Evolutionary conservation across 2,113 vertebrate genomes (phyloP).

Genomic region (Campylomormyrus tamandua): DNA sequence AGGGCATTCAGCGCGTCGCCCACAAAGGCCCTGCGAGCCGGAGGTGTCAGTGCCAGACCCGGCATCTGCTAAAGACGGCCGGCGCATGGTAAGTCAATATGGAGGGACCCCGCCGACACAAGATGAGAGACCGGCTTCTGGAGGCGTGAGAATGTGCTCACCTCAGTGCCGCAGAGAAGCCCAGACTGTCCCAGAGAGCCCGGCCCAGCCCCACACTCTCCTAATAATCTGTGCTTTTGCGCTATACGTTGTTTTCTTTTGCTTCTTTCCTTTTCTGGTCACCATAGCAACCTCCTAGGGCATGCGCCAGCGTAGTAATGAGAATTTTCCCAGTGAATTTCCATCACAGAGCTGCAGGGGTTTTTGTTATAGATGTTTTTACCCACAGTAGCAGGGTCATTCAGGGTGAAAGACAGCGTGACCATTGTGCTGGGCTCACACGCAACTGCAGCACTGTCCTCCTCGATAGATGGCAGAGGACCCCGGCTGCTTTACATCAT

Average conservation of each 20-base stretch:
- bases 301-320: slow-evolving; percentile 3
- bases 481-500: not conserved
- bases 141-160: not conserved
- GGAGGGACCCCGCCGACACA: not conserved
- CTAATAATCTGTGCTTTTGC: not conserved
- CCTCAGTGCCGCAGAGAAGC: not conserved
- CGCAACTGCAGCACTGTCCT: not conserved
- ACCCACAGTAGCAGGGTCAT: slow-evolving; percentile 7
- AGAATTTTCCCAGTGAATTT: slow-evolving; percentile 20
- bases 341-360: slow-evolving; percentile 13
- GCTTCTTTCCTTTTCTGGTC: not conserved
- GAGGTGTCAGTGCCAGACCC: not conserved
- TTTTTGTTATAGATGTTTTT: slow-evolving; percentile 8
- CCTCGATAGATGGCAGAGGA: not conserved
- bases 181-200: not conserved
- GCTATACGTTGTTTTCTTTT: slow-evolving; percentile 7
- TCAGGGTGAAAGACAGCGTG: slow-evolving; percentile 12
- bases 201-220: not conserved
- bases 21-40: not conserved
- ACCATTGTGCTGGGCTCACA: not conserved
- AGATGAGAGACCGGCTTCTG: not conserved
- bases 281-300: slow-evolving; percentile 15
- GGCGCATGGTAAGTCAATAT: not conserved
- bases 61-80: not conserved
- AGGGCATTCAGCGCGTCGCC: not conserved